Evolutionary conservation across 2,888 invertebrate species (phyloP), one percentile per base, ranked within the genome.

Genomic region (Eledona agricola): DNA sequence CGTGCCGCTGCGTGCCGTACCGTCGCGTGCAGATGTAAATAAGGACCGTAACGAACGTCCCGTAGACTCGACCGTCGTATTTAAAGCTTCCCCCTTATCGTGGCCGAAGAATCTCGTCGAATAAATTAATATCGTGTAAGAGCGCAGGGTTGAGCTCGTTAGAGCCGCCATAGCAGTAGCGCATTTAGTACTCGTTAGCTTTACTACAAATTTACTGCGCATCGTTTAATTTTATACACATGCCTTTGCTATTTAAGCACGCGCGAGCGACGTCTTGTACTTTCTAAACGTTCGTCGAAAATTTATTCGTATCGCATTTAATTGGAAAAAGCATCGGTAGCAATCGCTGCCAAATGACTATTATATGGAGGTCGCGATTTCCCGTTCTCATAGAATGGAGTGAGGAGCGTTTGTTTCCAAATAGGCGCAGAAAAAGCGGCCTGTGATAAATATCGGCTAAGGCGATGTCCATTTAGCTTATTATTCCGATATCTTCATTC

Each of bases 401-500:
- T 23, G 38, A 22, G 9, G 38, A 9, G 45, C 51, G 45, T 51
- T 15, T 15, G 28, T 45, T 51, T 37, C 46, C 52, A 52, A 52
- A 52, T 46, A 52, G 40, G 40, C 31, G 35, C 20, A 52, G 46
- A 43, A 51, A 40, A 22, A 45, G 29, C 19, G 12, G 12, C 22
- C 49, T 43, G 63, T 58, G 66, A 66, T 66, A 66, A 66, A 66
- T 62, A 66, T 66, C 70, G 58, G 60, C 63, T 57, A 58, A 43
- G 58, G 62, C 63, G 46, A 60, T 69, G 72, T 72, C 72, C 72
- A 71, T 72, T 73, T 70, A 67, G 72, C 71, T 73, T 74, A 74
- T 74, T 74, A 74, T 74, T 71, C 72, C 73, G 74, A 75, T 75
- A 74, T 74, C 73, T 75, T 75, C 76, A 76, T 76, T 76, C 72